Evolutionary conservation across 2,888 invertebrate genomes (phyloP).

Genomic region (Hirudinaria manillensis): DNA sequence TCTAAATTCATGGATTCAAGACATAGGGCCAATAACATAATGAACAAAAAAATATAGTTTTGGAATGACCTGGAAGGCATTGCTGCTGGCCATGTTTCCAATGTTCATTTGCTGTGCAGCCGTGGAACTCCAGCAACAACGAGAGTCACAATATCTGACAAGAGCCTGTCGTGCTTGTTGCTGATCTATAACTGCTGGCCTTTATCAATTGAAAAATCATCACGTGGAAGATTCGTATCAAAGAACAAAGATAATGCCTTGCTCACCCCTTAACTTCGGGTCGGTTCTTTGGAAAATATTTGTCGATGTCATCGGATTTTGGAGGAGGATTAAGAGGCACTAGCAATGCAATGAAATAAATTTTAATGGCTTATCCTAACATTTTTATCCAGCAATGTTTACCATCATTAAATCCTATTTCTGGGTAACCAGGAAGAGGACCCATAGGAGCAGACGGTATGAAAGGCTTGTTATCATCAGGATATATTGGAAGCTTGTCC

Average conservation of each 20-base stretch:
- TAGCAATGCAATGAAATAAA: neutral
- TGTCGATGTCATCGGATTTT: slow-evolving; percentile 1
- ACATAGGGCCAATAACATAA: too few species aligned
- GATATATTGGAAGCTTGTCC: slow-evolving; percentile 23
- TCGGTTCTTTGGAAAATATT: slow-evolving; percentile 28
- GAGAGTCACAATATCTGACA: slow-evolving; percentile 17
- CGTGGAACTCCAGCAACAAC: slow-evolving; percentile 32
- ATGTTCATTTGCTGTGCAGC: slow-evolving; percentile 31
- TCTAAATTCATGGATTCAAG: too few species aligned
- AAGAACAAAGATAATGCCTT: neutral
- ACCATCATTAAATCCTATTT: slow-evolving; percentile 23
- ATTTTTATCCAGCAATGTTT: neutral
- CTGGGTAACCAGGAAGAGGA: slow-evolving; percentile 18
- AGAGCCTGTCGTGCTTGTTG: slow-evolving; percentile 30
- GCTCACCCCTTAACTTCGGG: slow-evolving; percentile 22
- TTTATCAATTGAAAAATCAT: neutral
- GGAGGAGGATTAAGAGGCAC: slow-evolving; percentile 28
- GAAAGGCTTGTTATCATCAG: slow-evolving; percentile 19
- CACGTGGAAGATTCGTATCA: neutral
- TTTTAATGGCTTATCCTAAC: neutral
- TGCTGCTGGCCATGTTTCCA: slow-evolving; percentile 17
- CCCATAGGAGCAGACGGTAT: slow-evolving; percentile 16
- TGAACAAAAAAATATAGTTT: too few species aligned
- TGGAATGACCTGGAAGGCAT: slow-evolving; percentile 31
- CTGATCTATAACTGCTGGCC: slow-evolving; percentile 20